Percentiles rank a stretch among this genome's conserved stretches.
Evolutionary conservation across 2,113 vertebrate genomes (phyloP).

Genomic region (Ramphastos sulfuratus): DNA sequence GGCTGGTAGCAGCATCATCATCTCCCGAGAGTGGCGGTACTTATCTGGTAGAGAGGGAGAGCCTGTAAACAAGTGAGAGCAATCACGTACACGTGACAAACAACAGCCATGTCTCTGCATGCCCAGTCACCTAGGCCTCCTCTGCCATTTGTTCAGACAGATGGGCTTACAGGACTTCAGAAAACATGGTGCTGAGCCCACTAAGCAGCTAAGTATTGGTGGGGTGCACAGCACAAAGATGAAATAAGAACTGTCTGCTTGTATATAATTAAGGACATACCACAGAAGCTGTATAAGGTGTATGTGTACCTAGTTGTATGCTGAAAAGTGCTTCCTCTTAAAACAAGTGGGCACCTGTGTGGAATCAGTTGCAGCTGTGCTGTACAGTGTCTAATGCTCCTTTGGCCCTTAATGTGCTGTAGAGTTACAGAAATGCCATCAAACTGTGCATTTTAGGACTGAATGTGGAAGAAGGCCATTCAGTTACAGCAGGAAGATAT

Average conservation of each 20-base stretch:
- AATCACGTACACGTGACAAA: conserved; percentile 81
- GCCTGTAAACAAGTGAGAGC: conserved; percentile 86
- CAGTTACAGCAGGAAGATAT: neutral
- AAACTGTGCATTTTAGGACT: neutral
- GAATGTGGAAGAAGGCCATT: neutral
- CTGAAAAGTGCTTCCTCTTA: neutral
- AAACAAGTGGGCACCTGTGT: neutral
- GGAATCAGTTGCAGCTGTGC: neutral
- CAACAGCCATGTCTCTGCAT: conserved; percentile 64
- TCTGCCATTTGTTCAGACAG: neutral
- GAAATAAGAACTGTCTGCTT: neutral
- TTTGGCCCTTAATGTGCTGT: neutral
- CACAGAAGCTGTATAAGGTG: neutral
- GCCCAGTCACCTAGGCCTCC: conserved; percentile 26
- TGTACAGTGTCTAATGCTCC: neutral
- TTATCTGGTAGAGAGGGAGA: conserved; percentile 97
- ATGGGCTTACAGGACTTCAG: conserved; percentile 43
- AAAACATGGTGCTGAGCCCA: conserved; percentile 30
- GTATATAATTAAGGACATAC: neutral
- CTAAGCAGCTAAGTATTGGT: neutral
- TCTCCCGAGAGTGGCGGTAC: conserved; percentile 90
- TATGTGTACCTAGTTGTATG: neutral
- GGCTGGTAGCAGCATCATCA: conserved; percentile 90
- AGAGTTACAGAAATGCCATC: neutral
- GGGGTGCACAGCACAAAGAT: neutral